Conservation (phyloP, 1,140 invertebrate species). For the Atta cephalotes region DNA sequence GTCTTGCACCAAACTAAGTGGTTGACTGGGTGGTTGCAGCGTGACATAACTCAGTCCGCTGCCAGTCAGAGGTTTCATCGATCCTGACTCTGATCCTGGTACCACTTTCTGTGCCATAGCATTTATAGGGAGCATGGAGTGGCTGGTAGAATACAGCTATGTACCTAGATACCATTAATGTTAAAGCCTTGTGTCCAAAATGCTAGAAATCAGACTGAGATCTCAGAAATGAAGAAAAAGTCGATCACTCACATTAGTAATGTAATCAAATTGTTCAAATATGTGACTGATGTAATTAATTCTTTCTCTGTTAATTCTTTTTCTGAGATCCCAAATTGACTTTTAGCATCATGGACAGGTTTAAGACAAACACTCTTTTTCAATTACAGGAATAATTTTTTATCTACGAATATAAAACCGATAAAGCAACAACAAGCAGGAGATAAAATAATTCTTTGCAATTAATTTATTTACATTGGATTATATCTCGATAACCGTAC, state of each 20-base stretch:
- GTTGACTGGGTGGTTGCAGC: conserved; percentile 82
- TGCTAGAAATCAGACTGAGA: no score
- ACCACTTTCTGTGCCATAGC: conserved; percentile 84
- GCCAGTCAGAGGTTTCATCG: conserved; percentile 82
- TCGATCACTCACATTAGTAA: no score
- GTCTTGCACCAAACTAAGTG: conserved; percentile 85
- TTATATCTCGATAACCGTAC: not conserved
- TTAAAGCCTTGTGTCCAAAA: conserved; percentile 25
- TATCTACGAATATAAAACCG: conserved; percentile 52
- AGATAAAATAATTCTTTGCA: not conserved
- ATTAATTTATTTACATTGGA: not conserved
- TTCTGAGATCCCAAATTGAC: no score
- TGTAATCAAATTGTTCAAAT: no score
- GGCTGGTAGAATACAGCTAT: conserved; percentile 78
- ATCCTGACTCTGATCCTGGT: conserved; percentile 78
- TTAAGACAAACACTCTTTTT: conserved; percentile 81
- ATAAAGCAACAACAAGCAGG: not conserved
- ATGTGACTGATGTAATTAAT: no score
- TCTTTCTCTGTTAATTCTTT: no score
- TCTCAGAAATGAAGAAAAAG: no score
- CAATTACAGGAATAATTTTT: conserved; percentile 6
- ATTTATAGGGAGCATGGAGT: conserved; percentile 85
- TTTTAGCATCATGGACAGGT: no score
- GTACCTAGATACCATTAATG: conserved; percentile 81
- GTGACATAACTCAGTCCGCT: conserved; percentile 82